phyloP scores from a whole-genome alignment of 2,797 vertebrate species.

The Dallia pectoralis region DNA sequence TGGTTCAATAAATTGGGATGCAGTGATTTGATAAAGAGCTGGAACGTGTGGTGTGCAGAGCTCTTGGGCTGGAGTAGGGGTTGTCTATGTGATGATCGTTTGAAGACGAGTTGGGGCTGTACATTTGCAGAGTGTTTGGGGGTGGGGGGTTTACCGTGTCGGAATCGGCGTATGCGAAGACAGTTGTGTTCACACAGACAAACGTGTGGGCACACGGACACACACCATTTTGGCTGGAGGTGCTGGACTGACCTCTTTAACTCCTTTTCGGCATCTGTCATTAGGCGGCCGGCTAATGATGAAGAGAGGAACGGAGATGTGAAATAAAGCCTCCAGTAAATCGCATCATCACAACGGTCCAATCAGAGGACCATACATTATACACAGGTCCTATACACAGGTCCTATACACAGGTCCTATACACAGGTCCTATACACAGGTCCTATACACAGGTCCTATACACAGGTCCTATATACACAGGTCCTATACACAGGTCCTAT shows the following conservation, averaged over 20 bases:
- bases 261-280: not conserved
- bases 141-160: too few relatives aligned
- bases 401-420: too few relatives aligned
- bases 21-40: not conserved
- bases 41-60: not conserved
- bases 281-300: not conserved
- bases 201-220: not conserved
- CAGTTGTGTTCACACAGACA: not conserved
- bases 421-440: too few relatives aligned
- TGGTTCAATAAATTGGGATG: not conserved
- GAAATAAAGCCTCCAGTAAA: not conserved
- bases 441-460: too few relatives aligned
- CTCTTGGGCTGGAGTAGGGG: conserved; percentile 1
- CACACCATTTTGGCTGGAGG: not conserved
- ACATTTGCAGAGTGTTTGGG: too few relatives aligned
- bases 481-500: too few relatives aligned
- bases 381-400: too few relatives aligned
- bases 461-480: too few relatives aligned
- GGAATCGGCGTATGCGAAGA: not conserved
- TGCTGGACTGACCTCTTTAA: not conserved
- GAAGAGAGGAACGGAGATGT: not conserved
- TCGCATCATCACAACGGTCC: not conserved
- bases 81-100: too few relatives aligned
- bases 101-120: not conserved
- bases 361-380: too few relatives aligned